These are phyloP conservation scores for Psilopsiagon aymara DNA, from an alignment of 2,113 vertebrate species.

Conservation along the genomic window DNA sequence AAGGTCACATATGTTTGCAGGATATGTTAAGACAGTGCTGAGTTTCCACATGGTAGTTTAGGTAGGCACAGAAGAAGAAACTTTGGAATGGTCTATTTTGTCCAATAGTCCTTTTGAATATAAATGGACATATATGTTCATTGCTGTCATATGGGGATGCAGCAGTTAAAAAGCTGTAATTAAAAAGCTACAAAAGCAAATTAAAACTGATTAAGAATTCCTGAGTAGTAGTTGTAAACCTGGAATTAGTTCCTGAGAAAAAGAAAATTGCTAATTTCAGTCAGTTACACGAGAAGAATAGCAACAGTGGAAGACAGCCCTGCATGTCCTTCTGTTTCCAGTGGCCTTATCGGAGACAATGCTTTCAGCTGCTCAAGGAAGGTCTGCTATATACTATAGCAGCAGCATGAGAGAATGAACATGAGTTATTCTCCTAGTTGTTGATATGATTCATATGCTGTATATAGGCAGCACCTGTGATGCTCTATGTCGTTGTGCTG, in stretches of 20 bases:
- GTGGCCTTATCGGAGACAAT: rapidly evolving
- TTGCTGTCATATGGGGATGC: background rate
- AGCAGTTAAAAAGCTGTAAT: background rate
- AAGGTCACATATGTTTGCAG: background rate
- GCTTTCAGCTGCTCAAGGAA: background rate
- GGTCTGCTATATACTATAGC: rapidly evolving
- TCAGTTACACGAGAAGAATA: background rate
- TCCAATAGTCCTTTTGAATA: background rate
- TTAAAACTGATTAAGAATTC: background rate
- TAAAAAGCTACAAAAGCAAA: background rate
- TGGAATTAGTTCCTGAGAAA: background rate
- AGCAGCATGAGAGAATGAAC: background rate
- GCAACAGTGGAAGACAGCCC: background rate
- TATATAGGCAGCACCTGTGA: background rate
- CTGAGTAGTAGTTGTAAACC: background rate
- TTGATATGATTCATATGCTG: background rate
- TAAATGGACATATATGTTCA: background rate
- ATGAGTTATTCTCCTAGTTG: background rate
- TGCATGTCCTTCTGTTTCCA: background rate
- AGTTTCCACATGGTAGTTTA: background rate
- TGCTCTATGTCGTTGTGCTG: background rate
- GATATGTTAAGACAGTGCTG: background rate
- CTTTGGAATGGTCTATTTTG: background rate
- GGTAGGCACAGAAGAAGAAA: background rate
- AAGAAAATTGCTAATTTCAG: background rate